Percentiles rank a stretch among this genome's conserved stretches.
phyloP scores from a whole-genome alignment of 1,140 invertebrate genomes.

The Zaprionus vittiger region DNA sequence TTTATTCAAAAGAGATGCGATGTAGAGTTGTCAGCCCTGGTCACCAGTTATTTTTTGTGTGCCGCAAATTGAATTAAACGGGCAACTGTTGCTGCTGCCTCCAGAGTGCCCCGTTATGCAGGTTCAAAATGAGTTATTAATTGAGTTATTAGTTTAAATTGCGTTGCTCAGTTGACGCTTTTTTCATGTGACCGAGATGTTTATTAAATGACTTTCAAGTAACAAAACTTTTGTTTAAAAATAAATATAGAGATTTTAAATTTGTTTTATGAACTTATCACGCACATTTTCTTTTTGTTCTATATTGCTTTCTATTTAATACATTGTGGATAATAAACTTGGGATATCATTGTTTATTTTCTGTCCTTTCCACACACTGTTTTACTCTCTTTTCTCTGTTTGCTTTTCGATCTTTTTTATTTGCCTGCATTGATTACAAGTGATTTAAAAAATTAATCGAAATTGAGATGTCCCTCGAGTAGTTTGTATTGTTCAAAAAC shows the following conservation, averaged over 20 bases:
- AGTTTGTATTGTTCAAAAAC: background rate
- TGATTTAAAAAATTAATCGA: background rate
- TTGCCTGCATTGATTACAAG: background rate
- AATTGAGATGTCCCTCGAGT: background rate
- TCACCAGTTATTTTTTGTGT: conserved; percentile 46
- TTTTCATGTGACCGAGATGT: conserved; percentile 1
- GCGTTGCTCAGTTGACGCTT: conserved; percentile 26
- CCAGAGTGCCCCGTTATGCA: conserved; percentile 13
- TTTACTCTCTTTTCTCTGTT: background rate
- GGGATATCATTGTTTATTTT: too few relatives aligned
- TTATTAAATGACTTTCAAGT: conserved; percentile 1
- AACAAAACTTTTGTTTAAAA: background rate
- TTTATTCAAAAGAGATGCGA: conserved; percentile 39
- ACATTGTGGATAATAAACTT: too few relatives aligned
- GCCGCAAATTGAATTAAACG: conserved; percentile 57
- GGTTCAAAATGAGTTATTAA: conserved; percentile 72
- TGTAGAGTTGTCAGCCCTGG: conserved; percentile 8
- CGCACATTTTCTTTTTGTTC: background rate
- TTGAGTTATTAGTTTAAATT: conserved; percentile 74
- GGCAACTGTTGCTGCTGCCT: conserved; percentile 40
- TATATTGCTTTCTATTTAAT: too few relatives aligned
- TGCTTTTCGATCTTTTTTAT: background rate
- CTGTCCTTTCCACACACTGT: too few relatives aligned
- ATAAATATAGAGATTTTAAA: background rate
- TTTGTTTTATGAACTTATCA: background rate